Evolutionary conservation across 2,888 invertebrate genomes (phyloP).

Genomic region (Parthenolecanium corni): DNA sequence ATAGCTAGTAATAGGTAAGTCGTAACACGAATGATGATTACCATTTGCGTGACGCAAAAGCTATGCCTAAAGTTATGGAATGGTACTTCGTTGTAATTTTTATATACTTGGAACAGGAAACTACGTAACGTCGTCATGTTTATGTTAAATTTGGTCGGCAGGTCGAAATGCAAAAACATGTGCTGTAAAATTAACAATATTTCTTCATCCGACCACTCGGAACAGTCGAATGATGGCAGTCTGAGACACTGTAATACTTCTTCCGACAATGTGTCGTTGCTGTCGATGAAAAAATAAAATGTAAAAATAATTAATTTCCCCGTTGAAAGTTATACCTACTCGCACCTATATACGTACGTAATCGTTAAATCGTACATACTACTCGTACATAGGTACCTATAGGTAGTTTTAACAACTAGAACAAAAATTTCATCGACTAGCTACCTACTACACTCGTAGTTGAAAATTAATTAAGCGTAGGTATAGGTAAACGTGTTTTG

Average conservation of each 20-base stretch:
- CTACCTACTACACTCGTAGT: too few relatives aligned
- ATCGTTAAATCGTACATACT: not conserved
- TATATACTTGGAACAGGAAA: slow-evolving; percentile 64
- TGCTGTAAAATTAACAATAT: slow-evolving; percentile 63
- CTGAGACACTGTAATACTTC: slow-evolving; percentile 52
- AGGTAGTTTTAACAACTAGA: too few relatives aligned
- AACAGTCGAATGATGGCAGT: slow-evolving; percentile 64
- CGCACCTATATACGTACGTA: not conserved
- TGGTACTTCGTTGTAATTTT: slow-evolving; percentile 73
- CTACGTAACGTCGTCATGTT: slow-evolving; percentile 55
- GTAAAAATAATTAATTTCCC: too few relatives aligned
- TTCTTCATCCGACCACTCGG: slow-evolving; percentile 72
- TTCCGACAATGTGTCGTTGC: slow-evolving; percentile 51
- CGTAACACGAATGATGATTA: too few relatives aligned
- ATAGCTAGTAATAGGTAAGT: too few relatives aligned
- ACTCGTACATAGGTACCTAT: too few relatives aligned
- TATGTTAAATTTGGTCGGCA: slow-evolving; percentile 62
- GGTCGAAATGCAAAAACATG: slow-evolving; percentile 68
- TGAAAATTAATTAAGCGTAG: too few relatives aligned
- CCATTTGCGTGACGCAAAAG: slow-evolving; percentile 81
- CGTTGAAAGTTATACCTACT: not conserved
- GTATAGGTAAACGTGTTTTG: too few relatives aligned
- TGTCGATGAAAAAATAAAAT: slow-evolving; percentile 35
- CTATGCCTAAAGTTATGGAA: slow-evolving; percentile 80
- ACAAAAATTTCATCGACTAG: too few relatives aligned